These are phyloP conservation scores for Macrocentrus cingulum DNA, from an alignment of 1,140 invertebrate genomes.

Conservation along the genomic window DNA sequence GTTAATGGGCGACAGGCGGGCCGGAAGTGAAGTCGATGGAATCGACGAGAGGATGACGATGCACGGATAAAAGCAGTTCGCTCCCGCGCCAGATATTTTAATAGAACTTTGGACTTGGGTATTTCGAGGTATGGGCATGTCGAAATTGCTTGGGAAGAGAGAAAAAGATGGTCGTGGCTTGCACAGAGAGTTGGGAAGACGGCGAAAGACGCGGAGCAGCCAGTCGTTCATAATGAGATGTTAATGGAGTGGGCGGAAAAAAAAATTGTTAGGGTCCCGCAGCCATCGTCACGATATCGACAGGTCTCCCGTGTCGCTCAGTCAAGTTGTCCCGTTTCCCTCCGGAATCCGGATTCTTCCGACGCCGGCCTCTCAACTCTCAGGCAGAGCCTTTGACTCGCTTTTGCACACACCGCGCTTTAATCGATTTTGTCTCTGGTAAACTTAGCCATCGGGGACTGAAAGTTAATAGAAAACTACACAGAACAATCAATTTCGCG, in stretches of 20 bases:
- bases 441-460: conserved; percentile 15
- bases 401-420: background rate
- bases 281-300: conserved; percentile 23
- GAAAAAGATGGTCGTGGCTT: conserved; percentile 1
- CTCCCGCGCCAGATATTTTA: conserved; percentile 50
- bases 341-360: conserved; percentile 6
- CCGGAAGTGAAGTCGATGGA: background rate
- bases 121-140: conserved; percentile 37
- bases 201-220: conserved; percentile 28
- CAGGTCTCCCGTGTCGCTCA: conserved; percentile 27
- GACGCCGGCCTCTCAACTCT: conserved; percentile 1
- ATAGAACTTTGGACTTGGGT: conserved; percentile 54
- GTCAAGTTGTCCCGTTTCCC: conserved; percentile 18
- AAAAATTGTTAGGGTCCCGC: conserved; percentile 25
- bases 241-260: conserved; percentile 53
- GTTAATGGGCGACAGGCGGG: background rate
- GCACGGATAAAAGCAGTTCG: conserved; percentile 13
- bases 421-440: conserved; percentile 40
- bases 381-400: conserved; percentile 11
- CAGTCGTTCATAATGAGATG: conserved; percentile 56
- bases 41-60: conserved; percentile 1
- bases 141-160: conserved; percentile 6
- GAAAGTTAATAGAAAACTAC: conserved; percentile 5
- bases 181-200: conserved; percentile 22
- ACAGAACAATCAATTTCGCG: conserved; percentile 21